Percentiles rank a stretch among this genome's conserved stretches.
Conservation (phyloP, 2,888 invertebrate species). For the Aphrophora alni region DNA sequence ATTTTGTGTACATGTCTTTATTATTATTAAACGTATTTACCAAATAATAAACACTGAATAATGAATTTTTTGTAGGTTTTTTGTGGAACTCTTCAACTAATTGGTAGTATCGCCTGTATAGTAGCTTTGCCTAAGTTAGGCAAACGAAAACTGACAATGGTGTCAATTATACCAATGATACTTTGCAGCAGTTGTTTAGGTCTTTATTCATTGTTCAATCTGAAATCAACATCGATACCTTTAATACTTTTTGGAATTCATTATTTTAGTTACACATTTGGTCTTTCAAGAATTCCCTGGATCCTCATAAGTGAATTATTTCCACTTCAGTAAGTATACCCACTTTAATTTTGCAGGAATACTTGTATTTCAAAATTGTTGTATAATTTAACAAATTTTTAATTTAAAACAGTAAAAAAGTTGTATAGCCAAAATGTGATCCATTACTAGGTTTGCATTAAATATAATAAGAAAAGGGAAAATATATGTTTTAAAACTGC, state of each 20-base stretch:
- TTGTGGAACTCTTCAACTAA: slow-evolving; percentile 32
- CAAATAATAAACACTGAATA: too few species aligned
- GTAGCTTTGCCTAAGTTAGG: slow-evolving; percentile 35
- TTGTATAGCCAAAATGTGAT: too few species aligned
- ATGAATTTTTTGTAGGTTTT: slow-evolving; percentile 32
- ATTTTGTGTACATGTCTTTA: too few species aligned
- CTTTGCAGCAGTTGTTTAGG: slow-evolving; percentile 35
- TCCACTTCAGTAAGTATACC: slow-evolving; percentile 60
- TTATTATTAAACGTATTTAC: too few species aligned
- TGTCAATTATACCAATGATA: slow-evolving; percentile 23
- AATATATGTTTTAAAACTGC: too few species aligned
- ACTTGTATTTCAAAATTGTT: too few species aligned
- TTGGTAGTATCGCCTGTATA: slow-evolving; percentile 27
- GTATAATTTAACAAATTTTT: too few species aligned
- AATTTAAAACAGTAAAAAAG: too few species aligned
- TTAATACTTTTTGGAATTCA: slow-evolving; percentile 58
- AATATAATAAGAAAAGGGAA: too few species aligned
- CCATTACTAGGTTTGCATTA: too few species aligned
- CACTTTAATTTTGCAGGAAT: too few species aligned
- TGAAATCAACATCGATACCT: slow-evolving; percentile 57
- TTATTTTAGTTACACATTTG: slow-evolving; percentile 56
- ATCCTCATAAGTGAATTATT: slow-evolving; percentile 64
- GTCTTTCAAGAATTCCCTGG: slow-evolving; percentile 60
- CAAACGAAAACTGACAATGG: slow-evolving; percentile 37
- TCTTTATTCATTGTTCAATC: slow-evolving; percentile 49